Evolutionary conservation across 2,797 vertebrate species (phyloP).

Genomic region (Sebastes kiyomatsui): DNA sequence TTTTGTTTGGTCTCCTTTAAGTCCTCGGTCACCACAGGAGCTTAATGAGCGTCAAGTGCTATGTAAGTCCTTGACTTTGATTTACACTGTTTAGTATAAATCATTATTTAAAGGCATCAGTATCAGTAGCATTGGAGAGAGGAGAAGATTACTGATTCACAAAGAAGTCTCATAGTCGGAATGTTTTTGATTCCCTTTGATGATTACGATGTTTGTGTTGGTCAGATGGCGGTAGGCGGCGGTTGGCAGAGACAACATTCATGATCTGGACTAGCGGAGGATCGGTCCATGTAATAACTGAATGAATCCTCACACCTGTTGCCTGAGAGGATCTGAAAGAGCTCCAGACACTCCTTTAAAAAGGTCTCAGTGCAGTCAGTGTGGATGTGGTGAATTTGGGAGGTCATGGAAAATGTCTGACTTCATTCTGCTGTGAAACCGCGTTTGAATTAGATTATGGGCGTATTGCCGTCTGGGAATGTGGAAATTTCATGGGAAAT

Average conservation of each 20-base stretch:
- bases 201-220: conserved; percentile 28
- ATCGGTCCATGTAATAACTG: conserved; percentile 4
- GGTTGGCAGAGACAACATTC: conserved; percentile 31
- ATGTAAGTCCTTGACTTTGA: not conserved
- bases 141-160: not conserved
- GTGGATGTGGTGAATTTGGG: not conserved
- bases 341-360: not conserved
- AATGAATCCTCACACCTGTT: conserved; percentile 41
- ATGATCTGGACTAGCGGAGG: conserved; percentile 5
- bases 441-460: not conserved
- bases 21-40: not conserved
- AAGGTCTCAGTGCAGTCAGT: not conserved
- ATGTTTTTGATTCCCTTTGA: not conserved
- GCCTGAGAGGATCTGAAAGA: not conserved
- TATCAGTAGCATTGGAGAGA: not conserved
- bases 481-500: not conserved
- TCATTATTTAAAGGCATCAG: not conserved
- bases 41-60: not conserved
- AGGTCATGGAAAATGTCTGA: not conserved
- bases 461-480: not conserved
- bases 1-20: not conserved
- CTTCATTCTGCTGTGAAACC: not conserved
- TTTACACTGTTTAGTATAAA: not conserved
- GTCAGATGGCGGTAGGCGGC: conserved; percentile 61
- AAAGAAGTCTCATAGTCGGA: not conserved